A percentile compares a stretch with the other conserved stretches of the same genome.
Conservation (phyloP, 2,113 vertebrate genomes). For the Gnathonemus echidnorhynchus region DNA sequence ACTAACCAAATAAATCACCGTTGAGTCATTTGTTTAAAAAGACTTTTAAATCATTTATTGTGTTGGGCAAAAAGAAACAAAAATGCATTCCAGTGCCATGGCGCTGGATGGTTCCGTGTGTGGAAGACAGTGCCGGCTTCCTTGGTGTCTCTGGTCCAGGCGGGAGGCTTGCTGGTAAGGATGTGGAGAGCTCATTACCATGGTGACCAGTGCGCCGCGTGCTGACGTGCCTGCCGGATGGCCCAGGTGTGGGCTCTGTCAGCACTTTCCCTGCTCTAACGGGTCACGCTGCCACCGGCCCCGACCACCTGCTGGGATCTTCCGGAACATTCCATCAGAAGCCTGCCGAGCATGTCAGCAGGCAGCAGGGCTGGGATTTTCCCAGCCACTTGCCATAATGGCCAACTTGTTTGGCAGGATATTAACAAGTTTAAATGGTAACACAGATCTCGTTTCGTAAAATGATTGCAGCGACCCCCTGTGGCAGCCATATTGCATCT, state of each 20-base stretch:
- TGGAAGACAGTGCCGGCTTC: neutral
- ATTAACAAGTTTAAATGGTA: constrained; percentile 62
- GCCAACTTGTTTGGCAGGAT: constrained; percentile 64
- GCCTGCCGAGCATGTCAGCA: constrained; percentile 61
- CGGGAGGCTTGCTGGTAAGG: neutral
- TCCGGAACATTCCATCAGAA: constrained; percentile 59
- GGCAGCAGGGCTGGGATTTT: constrained; percentile 53
- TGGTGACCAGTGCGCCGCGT: neutral
- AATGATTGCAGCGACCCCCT: constrained; percentile 54
- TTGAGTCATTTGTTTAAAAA: constrained; percentile 20
- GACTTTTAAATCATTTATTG: constrained; percentile 2
- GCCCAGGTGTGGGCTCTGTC: neutral
- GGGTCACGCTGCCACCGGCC: constrained; percentile 36
- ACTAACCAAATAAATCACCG: constrained; percentile 21
- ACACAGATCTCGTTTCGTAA: constrained; percentile 70
- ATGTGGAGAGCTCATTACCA: neutral
- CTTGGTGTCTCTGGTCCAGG: neutral
- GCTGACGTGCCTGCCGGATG: neutral
- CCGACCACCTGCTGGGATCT: neutral
- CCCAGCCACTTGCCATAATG: constrained; percentile 56
- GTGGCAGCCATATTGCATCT: constrained; percentile 77
- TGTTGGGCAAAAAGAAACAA: neutral
- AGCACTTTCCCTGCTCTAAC: constrained; percentile 53
- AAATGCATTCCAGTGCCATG: neutral
- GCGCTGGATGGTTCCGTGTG: neutral